phyloP scores from a whole-genome alignment of 2,113 vertebrate species.

The Gasterosteus aculeatus region DNA sequence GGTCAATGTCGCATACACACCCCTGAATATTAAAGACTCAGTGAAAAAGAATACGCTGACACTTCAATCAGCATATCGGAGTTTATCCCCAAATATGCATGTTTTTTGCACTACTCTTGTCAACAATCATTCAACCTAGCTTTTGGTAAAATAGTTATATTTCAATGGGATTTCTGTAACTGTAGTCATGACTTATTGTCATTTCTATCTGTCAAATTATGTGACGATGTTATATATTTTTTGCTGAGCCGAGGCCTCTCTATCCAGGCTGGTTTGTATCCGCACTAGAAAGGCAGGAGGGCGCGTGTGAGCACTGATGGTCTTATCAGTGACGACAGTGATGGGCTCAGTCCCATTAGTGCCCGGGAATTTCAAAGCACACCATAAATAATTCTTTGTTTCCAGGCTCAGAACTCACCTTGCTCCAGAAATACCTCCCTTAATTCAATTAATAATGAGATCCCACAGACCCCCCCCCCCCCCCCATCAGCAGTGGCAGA shows the following conservation, averaged over 20 bases:
- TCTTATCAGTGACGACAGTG: slow-evolving; percentile 52
- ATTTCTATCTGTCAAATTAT: not conserved
- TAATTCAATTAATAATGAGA: slow-evolving; percentile 75
- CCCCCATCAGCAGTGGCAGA: slow-evolving; percentile 26
- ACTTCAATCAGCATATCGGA: not conserved
- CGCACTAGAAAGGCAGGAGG: slow-evolving; percentile 17
- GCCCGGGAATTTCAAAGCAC: slow-evolving; percentile 47
- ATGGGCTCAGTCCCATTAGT: slow-evolving; percentile 60
- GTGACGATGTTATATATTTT: not conserved
- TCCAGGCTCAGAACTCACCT: slow-evolving; percentile 59
- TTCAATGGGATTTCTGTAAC: not conserved
- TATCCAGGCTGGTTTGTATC: slow-evolving; percentile 29
- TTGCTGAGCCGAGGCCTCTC: not conserved
- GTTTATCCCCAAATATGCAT: not conserved
- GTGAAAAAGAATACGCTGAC: not conserved
- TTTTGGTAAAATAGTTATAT: not conserved
- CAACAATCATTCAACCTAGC: not conserved
- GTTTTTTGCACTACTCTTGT: not conserved
- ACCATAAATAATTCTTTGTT: slow-evolving; percentile 69
- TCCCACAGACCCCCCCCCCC: slow-evolving; percentile 8
- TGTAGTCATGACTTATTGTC: not conserved
- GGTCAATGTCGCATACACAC: slow-evolving; percentile 30
- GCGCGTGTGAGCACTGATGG: slow-evolving; percentile 12
- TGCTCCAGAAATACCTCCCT: slow-evolving; percentile 61
- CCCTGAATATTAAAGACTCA: slow-evolving; percentile 23